A percentile compares a stretch with the other conserved stretches of the same genome.
Conservation (phyloP, 2,113 vertebrate genomes). For the Epinephelus lanceolatus region DNA sequence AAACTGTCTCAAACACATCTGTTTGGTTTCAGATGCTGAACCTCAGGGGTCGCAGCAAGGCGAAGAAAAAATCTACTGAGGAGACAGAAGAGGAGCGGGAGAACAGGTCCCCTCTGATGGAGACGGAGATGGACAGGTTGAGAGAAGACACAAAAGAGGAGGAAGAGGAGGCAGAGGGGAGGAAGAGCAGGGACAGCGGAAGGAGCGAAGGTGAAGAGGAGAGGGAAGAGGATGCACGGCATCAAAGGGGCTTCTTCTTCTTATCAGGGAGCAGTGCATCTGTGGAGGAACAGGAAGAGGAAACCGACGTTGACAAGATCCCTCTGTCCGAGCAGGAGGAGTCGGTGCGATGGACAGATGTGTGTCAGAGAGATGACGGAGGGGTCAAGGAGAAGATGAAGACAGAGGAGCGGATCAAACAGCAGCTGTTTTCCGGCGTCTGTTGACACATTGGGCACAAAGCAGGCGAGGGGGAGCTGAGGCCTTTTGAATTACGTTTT, state of each 20-base stretch:
- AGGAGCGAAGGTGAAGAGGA: slow-evolving; percentile 41
- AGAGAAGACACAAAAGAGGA: slow-evolving; percentile 51
- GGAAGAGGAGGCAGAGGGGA: slow-evolving; percentile 41
- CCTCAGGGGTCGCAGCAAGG: slow-evolving; percentile 82
- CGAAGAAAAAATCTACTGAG: slow-evolving; percentile 72
- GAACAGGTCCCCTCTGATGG: slow-evolving; percentile 62
- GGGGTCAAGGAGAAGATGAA: slow-evolving; percentile 59
- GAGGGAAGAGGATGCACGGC: slow-evolving; percentile 21
- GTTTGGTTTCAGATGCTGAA: slow-evolving; percentile 81
- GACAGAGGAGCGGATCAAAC: slow-evolving; percentile 73
- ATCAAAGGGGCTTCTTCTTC: slow-evolving; percentile 54
- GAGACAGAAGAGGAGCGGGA: slow-evolving; percentile 65
- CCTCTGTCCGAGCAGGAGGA: slow-evolving; percentile 48
- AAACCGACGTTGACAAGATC: slow-evolving; percentile 64
- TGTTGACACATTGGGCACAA: slow-evolving; percentile 72
- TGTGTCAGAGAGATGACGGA: slow-evolving; percentile 52
- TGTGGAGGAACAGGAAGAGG: slow-evolving; percentile 66
- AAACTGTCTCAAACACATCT: slow-evolving; percentile 62
- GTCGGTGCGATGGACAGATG: slow-evolving; percentile 73
- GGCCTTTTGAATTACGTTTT: slow-evolving; percentile 20
- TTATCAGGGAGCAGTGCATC: slow-evolving; percentile 44
- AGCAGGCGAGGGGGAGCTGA: neutral
- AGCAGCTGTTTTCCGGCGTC: slow-evolving; percentile 83
- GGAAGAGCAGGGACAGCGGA: slow-evolving; percentile 50
- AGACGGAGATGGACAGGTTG: slow-evolving; percentile 77